Evolutionary conservation across 2,888 invertebrate species (phyloP).

Genomic region (Coleophora flavipennella): DNA sequence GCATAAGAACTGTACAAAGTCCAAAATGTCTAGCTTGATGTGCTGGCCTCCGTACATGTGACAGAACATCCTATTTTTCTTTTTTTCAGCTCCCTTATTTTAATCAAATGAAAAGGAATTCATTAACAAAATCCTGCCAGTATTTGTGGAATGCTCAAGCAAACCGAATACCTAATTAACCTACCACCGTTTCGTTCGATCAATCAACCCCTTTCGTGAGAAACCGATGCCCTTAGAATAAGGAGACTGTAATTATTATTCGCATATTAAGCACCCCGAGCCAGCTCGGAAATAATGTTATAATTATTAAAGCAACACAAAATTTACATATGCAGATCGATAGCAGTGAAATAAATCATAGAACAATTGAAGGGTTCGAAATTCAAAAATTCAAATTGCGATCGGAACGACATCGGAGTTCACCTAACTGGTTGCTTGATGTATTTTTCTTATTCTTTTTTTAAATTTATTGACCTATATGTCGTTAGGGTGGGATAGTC

Average conservation of each 20-base stretch:
- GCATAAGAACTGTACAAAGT: too few species aligned
- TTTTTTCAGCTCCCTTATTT: too few species aligned
- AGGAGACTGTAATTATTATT: conserved; percentile 65
- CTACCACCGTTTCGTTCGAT: conserved; percentile 30
- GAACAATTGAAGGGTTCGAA: conserved; percentile 54
- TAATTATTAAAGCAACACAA: conserved; percentile 42
- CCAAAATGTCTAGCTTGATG: too few species aligned
- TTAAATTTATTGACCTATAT: conserved; percentile 63
- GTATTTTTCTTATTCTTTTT: conserved; percentile 31
- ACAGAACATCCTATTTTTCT: background rate
- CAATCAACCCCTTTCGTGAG: conserved; percentile 63
- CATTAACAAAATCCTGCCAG: too few species aligned
- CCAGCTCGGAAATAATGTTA: conserved; percentile 36
- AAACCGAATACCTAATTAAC: conserved; percentile 7
- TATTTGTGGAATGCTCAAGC: background rate
- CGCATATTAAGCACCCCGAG: conserved; percentile 57
- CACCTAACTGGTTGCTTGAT: conserved; percentile 43
- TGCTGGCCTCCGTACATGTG: too few species aligned
- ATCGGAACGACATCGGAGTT: conserved; percentile 19
- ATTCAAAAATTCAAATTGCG: conserved; percentile 24
- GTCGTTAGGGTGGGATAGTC: conserved; percentile 32
- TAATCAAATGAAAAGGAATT: too few species aligned
- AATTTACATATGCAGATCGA: conserved; percentile 55
- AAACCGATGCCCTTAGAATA: conserved; percentile 40
- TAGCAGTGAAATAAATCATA: conserved; percentile 61